A percentile compares a stretch with the other conserved stretches of the same genome.
phyloP scores from a whole-genome alignment of 1,140 invertebrate species.

The Drosophila tropicalis region DNA sequence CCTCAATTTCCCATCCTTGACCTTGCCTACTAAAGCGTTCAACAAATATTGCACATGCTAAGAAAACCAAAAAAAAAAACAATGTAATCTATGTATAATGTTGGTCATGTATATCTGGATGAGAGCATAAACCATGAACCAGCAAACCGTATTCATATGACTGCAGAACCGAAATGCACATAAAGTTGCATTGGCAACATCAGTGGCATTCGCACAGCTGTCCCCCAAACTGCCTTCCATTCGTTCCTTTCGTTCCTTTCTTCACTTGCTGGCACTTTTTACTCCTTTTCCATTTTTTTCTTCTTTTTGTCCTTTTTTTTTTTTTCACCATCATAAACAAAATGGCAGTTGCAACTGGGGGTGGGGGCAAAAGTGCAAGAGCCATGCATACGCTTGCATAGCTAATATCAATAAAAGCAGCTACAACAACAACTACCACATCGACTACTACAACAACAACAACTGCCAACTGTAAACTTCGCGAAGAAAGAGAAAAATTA shows the following conservation, averaged over 20 bases:
- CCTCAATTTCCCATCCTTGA: neutral
- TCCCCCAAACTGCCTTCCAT: conserved; percentile 17
- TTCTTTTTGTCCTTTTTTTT: conserved; percentile 41
- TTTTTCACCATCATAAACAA: conserved; percentile 75
- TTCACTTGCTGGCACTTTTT: neutral
- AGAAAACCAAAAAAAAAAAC: neutral
- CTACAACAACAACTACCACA: conserved; percentile 39
- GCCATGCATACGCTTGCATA: conserved; percentile 64
- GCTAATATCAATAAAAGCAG: conserved; percentile 78
- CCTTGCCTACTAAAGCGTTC: neutral
- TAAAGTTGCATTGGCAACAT: conserved; percentile 67
- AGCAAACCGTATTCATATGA: neutral
- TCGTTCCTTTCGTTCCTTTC: neutral
- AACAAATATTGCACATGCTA: neutral
- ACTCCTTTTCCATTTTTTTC: neutral
- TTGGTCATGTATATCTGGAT: conserved; percentile 1
- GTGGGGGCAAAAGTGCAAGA: conserved; percentile 36
- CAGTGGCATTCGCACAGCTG: conserved; percentile 17
- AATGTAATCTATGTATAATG: conserved; percentile 19
- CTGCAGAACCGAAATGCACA: conserved; percentile 50
- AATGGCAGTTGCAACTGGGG: conserved; percentile 69
- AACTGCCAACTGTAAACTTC: conserved; percentile 39
- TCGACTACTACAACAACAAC: conserved; percentile 38
- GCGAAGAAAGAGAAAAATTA: conserved; percentile 69
- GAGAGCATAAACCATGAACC: conserved; percentile 34